These are phyloP conservation scores for Geotrupes spiniger DNA, from an alignment of 2,888 invertebrate genomes.

Conservation along the genomic window DNA sequence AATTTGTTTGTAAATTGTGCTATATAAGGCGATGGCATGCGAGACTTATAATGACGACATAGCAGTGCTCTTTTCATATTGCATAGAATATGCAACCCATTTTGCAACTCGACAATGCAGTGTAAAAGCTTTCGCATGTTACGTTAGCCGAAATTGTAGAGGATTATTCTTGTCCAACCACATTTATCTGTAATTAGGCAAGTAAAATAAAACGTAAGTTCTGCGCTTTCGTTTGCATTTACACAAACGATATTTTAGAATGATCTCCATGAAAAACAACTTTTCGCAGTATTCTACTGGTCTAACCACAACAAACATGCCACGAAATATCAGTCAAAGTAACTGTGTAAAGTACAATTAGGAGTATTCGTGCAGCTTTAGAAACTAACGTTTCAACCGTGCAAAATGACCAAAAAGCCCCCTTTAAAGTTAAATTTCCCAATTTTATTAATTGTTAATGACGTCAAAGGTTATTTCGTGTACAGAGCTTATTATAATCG, in stretches of 20 bases:
- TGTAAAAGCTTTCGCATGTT: constrained; percentile 1
- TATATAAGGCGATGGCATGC: constrained; percentile 1
- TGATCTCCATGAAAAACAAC: too few relatives aligned
- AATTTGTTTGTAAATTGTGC: too few relatives aligned
- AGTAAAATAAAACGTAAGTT: constrained; percentile 1
- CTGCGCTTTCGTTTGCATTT: background rate
- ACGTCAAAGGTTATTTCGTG: too few relatives aligned
- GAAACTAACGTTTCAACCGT: too few relatives aligned
- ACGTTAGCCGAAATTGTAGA: background rate
- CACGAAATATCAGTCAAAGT: constrained; percentile 21
- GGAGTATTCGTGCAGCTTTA: too few relatives aligned
- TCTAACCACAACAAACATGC: constrained; percentile 19
- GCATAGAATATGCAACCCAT: constrained; percentile 2
- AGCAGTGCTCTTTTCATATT: constrained; percentile 2
- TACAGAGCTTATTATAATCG: too few relatives aligned
- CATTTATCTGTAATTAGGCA: background rate
- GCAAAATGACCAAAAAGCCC: too few relatives aligned
- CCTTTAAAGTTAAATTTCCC: too few relatives aligned
- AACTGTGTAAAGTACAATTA: constrained; percentile 20
- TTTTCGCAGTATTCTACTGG: background rate
- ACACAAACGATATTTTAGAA: background rate
- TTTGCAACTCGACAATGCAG: constrained; percentile 1
- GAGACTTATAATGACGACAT: too few relatives aligned
- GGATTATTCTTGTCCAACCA: constrained; percentile 1
- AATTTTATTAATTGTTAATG: too few relatives aligned